Conservation (phyloP, 2,888 invertebrate genomes). For the Seladonia tumulorum region DNA sequence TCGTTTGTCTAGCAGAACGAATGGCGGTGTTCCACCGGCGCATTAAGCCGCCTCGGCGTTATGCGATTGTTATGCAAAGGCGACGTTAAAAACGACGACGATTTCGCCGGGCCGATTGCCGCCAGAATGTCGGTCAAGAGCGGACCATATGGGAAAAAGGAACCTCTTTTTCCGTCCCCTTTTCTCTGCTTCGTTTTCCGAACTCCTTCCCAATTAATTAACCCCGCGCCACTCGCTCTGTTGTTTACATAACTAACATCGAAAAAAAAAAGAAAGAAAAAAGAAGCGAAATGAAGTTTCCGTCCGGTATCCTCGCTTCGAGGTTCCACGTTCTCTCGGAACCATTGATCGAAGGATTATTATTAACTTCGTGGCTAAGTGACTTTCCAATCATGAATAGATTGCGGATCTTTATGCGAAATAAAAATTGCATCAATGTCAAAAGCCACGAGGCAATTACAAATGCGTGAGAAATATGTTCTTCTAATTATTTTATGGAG, state of each 20-base stretch:
- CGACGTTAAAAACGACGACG: conserved; percentile 15
- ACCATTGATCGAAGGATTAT: not conserved
- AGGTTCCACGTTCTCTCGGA: conserved; percentile 55
- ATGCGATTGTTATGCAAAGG: conserved; percentile 43
- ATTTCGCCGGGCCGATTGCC: conserved; percentile 52
- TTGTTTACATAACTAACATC: conserved; percentile 18
- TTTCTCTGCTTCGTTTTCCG: not conserved
- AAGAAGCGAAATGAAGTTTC: not conserved
- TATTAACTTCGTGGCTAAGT: conserved; percentile 15
- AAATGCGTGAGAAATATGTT: not conserved
- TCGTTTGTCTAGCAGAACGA: conserved; percentile 57
- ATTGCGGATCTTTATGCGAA: not conserved
- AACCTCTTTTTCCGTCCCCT: not conserved
- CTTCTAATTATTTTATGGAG: too few relatives aligned
- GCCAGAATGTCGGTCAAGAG: conserved; percentile 58
- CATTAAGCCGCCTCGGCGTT: conserved; percentile 20
- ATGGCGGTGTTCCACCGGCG: conserved; percentile 38
- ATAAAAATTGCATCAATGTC: too few relatives aligned
- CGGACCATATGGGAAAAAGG: conserved; percentile 21
- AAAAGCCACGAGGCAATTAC: not conserved
- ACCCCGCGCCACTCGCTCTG: not conserved
- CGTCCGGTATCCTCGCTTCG: conserved; percentile 56
- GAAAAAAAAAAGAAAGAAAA: not conserved
- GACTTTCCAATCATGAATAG: not conserved
- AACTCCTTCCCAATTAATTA: not conserved